Percentiles rank a stretch among this genome's conserved stretches.
Evolutionary conservation across 1,140 invertebrate genomes (phyloP).

Genomic region (Drosophila arizonae): DNA sequence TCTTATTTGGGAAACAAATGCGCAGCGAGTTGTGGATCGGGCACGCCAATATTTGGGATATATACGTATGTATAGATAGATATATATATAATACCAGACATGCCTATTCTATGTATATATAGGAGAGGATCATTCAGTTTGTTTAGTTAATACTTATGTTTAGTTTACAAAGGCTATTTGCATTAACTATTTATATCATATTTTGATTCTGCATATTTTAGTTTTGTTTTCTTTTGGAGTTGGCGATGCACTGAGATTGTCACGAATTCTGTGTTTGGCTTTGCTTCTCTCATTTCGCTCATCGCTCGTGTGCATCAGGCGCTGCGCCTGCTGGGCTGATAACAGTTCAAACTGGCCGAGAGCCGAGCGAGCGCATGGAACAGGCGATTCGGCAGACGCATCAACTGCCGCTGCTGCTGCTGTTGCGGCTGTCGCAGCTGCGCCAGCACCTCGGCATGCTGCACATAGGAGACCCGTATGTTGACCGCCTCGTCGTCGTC

Average conservation of each 20-base stretch:
- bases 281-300: neutral
- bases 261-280: slow-evolving; percentile 40
- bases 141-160: slow-evolving; percentile 47
- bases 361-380: slow-evolving; percentile 55
- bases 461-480: slow-evolving; percentile 69
- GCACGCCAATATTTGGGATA: neutral
- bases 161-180: slow-evolving; percentile 41
- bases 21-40: slow-evolving; percentile 27
- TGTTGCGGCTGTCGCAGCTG: slow-evolving; percentile 42
- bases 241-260: slow-evolving; percentile 75
- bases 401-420: slow-evolving; percentile 45
- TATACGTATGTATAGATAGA: slow-evolving; percentile 16
- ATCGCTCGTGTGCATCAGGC: slow-evolving; percentile 16
- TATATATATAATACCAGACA: slow-evolving; percentile 40
- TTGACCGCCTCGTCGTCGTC: slow-evolving; percentile 52
- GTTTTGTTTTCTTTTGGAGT: slow-evolving; percentile 34
- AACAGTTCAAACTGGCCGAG: slow-evolving; percentile 73
- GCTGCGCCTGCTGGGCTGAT: slow-evolving; percentile 44
- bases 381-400: slow-evolving; percentile 66
- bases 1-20: slow-evolving; percentile 44
- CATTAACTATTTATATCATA: slow-evolving; percentile 31
- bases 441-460: slow-evolving; percentile 66
- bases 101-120: slow-evolving; percentile 15
- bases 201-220: slow-evolving; percentile 42
- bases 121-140: slow-evolving; percentile 25